These are phyloP conservation scores for Eudorcas thomsonii DNA, from an alignment of 2,113 vertebrate species.

Conservation along the genomic window DNA sequence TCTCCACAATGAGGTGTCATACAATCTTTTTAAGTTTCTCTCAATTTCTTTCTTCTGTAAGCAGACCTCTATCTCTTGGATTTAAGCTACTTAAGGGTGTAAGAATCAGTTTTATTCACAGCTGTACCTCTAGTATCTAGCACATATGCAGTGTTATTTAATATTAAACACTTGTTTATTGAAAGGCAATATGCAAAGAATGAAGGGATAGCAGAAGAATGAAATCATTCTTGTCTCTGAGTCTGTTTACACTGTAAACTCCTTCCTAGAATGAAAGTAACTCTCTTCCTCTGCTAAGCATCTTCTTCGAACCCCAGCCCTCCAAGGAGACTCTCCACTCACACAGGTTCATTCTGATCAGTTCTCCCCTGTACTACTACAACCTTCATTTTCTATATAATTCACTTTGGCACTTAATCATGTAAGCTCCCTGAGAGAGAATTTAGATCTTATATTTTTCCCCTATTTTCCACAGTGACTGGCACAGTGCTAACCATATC, in stretches of 20 bases:
- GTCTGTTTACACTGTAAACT: neutral
- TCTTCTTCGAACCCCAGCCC: neutral
- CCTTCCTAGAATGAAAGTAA: neutral
- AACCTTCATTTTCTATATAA: neutral
- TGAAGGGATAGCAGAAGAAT: neutral
- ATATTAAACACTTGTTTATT: neutral
- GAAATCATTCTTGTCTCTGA: neutral
- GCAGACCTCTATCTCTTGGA: neutral
- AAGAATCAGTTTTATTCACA: neutral
- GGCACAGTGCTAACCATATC: neutral
- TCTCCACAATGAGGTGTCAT: neutral
- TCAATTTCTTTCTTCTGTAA: neutral
- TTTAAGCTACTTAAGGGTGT: neutral
- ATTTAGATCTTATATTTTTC: neutral
- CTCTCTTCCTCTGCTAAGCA: neutral
- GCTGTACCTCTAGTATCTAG: neutral
- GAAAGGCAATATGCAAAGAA: neutral
- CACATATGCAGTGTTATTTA: neutral
- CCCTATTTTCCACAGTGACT: neutral
- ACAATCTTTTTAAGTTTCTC: neutral
- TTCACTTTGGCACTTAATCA: neutral
- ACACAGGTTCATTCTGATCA: neutral
- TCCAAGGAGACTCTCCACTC: neutral
- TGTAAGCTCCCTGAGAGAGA: neutral
- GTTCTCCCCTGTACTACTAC: neutral